Evolutionary conservation across 2,888 invertebrate species (phyloP).

Genomic region (Andrena marginata): DNA sequence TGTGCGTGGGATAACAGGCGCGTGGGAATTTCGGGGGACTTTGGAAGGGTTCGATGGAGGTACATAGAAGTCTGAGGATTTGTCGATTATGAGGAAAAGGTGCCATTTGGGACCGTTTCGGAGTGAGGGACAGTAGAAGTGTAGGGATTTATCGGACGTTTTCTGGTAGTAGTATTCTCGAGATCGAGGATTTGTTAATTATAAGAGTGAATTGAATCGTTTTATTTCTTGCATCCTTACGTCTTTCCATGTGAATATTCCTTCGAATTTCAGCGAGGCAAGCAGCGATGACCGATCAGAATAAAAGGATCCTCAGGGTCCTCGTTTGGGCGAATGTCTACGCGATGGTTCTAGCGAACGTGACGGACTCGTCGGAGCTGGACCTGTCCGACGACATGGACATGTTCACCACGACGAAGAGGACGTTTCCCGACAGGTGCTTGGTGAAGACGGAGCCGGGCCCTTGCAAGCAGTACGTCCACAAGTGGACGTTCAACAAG

Average conservation of each 20-base stretch:
- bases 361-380: constrained; percentile 74
- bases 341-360: constrained; percentile 64
- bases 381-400: constrained; percentile 71
- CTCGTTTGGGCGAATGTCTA: constrained; percentile 74
- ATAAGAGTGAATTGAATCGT: neutral
- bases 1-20: neutral
- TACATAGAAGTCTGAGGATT: neutral
- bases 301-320: constrained; percentile 79
- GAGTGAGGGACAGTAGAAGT: neutral
- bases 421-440: constrained; percentile 84
- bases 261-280: constrained; percentile 75
- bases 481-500: constrained; percentile 90
- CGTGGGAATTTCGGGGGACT: neutral
- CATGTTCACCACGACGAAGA: constrained; percentile 73
- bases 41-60: neutral
- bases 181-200: no score
- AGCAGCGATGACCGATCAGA: constrained; percentile 77
- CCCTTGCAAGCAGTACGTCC: constrained; percentile 88
- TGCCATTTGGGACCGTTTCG: neutral
- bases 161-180: no score
- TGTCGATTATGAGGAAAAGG: neutral
- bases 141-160: no score
- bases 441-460: constrained; percentile 86
- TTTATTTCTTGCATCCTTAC: neutral
- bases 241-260: no score